These are phyloP conservation scores for Pandemis cinnamomeana DNA, from an alignment of 2,888 invertebrate genomes.

Conservation along the genomic window DNA sequence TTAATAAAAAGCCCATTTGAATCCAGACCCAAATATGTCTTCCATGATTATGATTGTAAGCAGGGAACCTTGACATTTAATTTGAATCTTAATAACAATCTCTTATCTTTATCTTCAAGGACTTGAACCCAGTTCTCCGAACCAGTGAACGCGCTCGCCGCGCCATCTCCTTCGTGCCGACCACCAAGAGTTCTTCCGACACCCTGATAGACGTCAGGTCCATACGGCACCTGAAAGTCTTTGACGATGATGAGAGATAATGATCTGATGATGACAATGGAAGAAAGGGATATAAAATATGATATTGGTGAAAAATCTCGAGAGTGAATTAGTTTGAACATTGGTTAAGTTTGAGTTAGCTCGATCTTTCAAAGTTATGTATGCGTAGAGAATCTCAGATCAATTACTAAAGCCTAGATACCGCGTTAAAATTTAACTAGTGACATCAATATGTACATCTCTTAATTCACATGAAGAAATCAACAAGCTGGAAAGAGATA, in stretches of 20 bases:
- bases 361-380: too few species aligned
- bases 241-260: slow-evolving; percentile 71
- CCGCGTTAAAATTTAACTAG: too few species aligned
- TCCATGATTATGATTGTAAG: background rate
- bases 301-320: background rate
- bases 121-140: slow-evolving; percentile 81
- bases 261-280: slow-evolving; percentile 41
- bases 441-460: too few species aligned
- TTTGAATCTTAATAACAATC: background rate
- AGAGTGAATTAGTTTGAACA: background rate
- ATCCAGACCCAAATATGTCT: too few species aligned
- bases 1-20: too few species aligned
- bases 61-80: background rate
- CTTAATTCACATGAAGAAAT: too few species aligned
- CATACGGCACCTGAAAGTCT: slow-evolving; percentile 69
- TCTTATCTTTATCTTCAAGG: slow-evolving; percentile 58
- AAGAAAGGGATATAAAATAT: background rate
- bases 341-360: too few species aligned
- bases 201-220: slow-evolving; percentile 78
- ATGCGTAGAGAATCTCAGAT: too few species aligned
- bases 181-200: slow-evolving; percentile 83
- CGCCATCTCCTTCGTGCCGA: slow-evolving; percentile 88
- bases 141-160: slow-evolving; percentile 86
- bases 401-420: too few species aligned
- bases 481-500: too few species aligned